Evolutionary conservation across 2,888 invertebrate species (phyloP), one percentile per base, ranked within the genome.

Genomic region (Cosmorhoe ocellata): DNA sequence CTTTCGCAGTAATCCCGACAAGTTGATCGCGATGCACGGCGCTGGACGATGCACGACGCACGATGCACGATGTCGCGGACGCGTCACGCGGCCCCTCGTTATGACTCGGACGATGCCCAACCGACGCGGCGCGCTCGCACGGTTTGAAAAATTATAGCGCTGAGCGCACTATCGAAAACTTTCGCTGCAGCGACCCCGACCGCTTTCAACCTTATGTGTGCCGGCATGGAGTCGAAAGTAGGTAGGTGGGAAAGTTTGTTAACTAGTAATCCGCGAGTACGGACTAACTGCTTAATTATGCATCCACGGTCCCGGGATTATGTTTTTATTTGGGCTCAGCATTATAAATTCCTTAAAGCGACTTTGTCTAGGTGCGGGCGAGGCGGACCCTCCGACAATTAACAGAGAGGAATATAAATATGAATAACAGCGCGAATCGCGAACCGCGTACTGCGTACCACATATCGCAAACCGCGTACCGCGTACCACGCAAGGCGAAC

Each of bases 201-300:
- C 1, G 57, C 3, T 48, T n/a, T 56, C 31, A 28, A 27, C 38
- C 36, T 18, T 58, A 42, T 32, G 0, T 0, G 0, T 2, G 6
- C 14, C 6, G 0, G 0, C 0, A 36, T 33, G 56, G 39, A 45
- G 55, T 47, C 30, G 10, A 39, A 26, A 24, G 27, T 37, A 5
- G 3, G 39, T 36, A 47, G 46, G 43, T n/a, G 26, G 9, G 36
- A 38, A 48, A 54, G 26, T 34, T 58, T 47, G 69, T 53, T 46
- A 59, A 49, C 58, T 54, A 44, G 61, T 77, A 79, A 78, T 77
- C 79, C 78, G 66, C 69, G 71, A 67, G 65, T 69, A 61, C 75
- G 66, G 74, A 76, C 73, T 78, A 79, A 81, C 78, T 76, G 81
- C 76, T 81, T 81, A 74, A 82, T 84, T 82, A 83, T 83, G 78